These are phyloP conservation scores for Apogon talboti DNA, from an alignment of 2,797 vertebrate genomes.

Conservation along the genomic window DNA sequence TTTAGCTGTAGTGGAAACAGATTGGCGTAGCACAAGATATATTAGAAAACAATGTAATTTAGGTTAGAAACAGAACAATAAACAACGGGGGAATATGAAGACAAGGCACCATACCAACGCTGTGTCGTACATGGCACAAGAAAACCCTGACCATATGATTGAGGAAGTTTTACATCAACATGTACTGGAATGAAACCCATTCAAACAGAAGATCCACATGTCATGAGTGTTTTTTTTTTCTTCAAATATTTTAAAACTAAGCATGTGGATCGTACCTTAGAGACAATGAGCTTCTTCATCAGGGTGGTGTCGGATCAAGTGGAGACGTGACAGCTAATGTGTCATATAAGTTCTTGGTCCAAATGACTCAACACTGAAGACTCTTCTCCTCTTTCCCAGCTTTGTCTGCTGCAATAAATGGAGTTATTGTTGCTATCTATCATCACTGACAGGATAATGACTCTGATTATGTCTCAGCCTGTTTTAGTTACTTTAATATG, in stretches of 20 bases:
- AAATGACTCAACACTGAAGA: constrained; percentile 11
- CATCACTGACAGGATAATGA: background rate
- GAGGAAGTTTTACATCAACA: background rate
- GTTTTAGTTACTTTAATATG: constrained; percentile 3
- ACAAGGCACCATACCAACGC: background rate
- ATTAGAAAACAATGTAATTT: background rate
- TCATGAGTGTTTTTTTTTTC: background rate
- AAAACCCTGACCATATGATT: background rate
- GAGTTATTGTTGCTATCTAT: background rate
- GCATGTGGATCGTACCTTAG: too few species aligned
- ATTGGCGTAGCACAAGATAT: constrained; percentile 28
- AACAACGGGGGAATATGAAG: constrained; percentile 3
- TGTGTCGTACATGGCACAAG: background rate
- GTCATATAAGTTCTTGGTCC: background rate
- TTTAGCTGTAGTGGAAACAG: constrained; percentile 36
- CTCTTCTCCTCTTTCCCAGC: constrained; percentile 1
- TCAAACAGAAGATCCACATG: background rate
- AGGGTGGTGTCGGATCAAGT: constrained; percentile 44
- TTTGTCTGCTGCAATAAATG: constrained; percentile 9
- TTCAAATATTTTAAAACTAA: too few species aligned
- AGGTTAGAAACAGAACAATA: constrained; percentile 5
- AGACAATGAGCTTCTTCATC: constrained; percentile 1
- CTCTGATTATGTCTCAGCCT: background rate
- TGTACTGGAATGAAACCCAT: background rate
- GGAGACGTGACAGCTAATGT: constrained; percentile 19